Conservation (phyloP, 2,113 vertebrate species). For the Capricornis sumatraensis region DNA sequence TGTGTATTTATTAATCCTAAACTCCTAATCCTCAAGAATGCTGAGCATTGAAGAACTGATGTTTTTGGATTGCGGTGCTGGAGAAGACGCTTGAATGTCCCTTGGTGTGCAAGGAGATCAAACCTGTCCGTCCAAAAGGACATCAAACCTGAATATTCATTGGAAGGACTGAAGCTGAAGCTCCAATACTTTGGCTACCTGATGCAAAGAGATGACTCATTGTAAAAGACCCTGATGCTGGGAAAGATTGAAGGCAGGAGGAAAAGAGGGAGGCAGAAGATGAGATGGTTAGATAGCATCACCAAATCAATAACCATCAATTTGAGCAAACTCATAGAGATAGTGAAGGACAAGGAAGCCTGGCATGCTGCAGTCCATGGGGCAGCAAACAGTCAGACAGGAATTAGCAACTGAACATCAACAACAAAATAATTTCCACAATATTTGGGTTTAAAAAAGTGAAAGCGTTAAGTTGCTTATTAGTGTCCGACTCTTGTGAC, state of each 20-base stretch:
- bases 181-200: background rate
- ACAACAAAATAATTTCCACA: background rate
- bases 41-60: background rate
- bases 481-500: background rate
- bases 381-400: background rate
- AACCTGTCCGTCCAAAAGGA: background rate
- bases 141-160: background rate
- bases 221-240: background rate
- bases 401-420: background rate
- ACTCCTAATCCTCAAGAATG: background rate
- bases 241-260: background rate
- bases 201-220: background rate
- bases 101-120: background rate
- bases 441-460: background rate
- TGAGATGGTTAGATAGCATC: background rate
- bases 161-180: background rate
- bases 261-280: background rate
- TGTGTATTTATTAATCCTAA: background rate
- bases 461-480: background rate
- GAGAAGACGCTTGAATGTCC: background rate
- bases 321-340: background rate
- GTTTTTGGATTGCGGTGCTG: background rate
- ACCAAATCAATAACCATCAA: background rate
- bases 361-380: background rate
- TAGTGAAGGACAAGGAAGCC: background rate